Percentiles rank a stretch among this genome's conserved stretches.
Conservation (phyloP, 2,888 invertebrate species). For the Lepeophtheirus nordmannii region DNA sequence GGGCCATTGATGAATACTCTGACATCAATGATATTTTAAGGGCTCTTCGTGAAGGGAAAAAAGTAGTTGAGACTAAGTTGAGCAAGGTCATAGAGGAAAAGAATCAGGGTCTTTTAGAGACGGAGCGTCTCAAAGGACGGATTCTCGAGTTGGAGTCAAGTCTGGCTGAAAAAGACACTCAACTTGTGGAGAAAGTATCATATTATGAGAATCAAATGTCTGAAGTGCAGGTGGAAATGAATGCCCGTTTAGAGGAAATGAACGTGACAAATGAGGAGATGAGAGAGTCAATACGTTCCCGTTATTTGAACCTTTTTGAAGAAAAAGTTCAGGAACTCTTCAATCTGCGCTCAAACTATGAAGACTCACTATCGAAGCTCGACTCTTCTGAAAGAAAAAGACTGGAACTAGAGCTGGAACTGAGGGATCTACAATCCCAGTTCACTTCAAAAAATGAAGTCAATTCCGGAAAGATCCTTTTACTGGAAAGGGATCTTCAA, state of each 20-base stretch:
- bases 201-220: neutral
- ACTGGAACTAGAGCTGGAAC: conserved; percentile 1
- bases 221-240: conserved; percentile 3
- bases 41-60: conserved; percentile 13
- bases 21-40: neutral
- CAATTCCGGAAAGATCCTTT: neutral
- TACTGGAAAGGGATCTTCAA: neutral
- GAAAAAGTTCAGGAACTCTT: conserved; percentile 11
- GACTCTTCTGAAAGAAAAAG: neutral
- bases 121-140: neutral
- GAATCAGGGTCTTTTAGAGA: neutral
- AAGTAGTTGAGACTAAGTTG: conserved; percentile 2
- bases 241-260: conserved; percentile 9
- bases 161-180: neutral
- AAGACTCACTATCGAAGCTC: neutral
- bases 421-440: conserved; percentile 5
- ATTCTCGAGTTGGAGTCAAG: neutral
- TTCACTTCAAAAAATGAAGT: neutral
- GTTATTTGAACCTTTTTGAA: conserved; percentile 8
- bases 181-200: neutral
- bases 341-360: neutral
- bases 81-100: neutral
- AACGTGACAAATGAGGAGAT: neutral
- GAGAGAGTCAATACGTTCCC: neutral
- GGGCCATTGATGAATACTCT: neutral